phyloP scores from a whole-genome alignment of 1,140 invertebrate genomes.

The Kradibia gibbosae region DNA sequence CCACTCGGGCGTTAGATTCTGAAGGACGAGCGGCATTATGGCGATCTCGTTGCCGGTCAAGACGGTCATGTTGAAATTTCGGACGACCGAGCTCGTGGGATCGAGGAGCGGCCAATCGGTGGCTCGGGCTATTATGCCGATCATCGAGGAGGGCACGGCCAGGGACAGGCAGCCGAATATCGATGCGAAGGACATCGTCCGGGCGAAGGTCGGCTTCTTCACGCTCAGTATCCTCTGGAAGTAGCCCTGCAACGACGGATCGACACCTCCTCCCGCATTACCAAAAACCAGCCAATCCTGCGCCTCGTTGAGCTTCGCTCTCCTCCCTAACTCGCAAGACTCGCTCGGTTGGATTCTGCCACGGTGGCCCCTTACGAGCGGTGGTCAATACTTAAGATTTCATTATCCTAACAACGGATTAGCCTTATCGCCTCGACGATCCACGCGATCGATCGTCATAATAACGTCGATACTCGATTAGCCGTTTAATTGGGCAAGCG shows the following conservation, averaged over 20 bases:
- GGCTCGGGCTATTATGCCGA: conserved; percentile 82
- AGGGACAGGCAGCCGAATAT: conserved; percentile 83
- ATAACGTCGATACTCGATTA: too few species aligned
- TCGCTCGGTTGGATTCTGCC: too few species aligned
- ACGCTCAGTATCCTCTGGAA: conserved; percentile 87
- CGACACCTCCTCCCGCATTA: conserved; percentile 4
- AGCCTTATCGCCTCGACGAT: too few species aligned
- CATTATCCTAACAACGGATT: too few species aligned
- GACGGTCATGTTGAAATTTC: conserved; percentile 69
- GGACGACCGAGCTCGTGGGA: too few species aligned
- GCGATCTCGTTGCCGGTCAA: conserved; percentile 75
- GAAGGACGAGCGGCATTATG: conserved; percentile 82
- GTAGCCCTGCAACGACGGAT: conserved; percentile 78
- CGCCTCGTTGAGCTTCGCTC: too few species aligned
- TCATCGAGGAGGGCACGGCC: conserved; percentile 82
- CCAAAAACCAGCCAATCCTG: too few species aligned
- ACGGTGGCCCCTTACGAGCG: too few species aligned
- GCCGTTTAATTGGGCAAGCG: too few species aligned
- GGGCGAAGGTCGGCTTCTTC: conserved; percentile 80
- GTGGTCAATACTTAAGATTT: too few species aligned
- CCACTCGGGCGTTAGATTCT: conserved; percentile 80
- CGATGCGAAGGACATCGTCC: conserved; percentile 82
- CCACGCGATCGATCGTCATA: too few species aligned
- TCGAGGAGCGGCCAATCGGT: conserved; percentile 77
- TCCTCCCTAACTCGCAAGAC: too few species aligned